A percentile compares a stretch with the other conserved stretches of the same genome.
Conservation (phyloP, 2,797 vertebrate species). For the Aselliscus stoliczkanus region DNA sequence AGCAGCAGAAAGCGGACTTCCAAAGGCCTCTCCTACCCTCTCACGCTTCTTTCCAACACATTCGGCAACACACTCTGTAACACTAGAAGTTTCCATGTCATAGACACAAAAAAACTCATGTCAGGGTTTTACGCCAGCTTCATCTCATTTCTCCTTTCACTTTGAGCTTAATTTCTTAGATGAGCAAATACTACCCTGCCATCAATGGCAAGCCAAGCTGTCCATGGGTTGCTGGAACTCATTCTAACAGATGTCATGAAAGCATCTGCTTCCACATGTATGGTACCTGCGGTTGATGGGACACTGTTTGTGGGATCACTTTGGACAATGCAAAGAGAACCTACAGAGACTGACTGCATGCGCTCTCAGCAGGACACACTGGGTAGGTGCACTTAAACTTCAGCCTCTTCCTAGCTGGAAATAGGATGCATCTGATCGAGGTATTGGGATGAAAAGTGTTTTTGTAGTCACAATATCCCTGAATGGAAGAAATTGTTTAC, state of each 20-base stretch:
- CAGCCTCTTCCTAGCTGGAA: neutral
- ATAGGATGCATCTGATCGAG: neutral
- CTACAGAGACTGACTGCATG: rapidly evolving
- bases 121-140: neutral
- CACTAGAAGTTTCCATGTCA: neutral
- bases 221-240: neutral
- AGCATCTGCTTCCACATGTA: neutral
- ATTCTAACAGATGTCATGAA: neutral
- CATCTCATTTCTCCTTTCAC: neutral
- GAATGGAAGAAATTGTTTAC: neutral
- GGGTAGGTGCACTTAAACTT: neutral
- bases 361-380: neutral
- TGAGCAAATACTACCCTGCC: neutral
- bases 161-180: constrained; percentile 20
- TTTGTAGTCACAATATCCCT: neutral
- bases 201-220: neutral
- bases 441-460: neutral
- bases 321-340: neutral
- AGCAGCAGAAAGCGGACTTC: neutral
- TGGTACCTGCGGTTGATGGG: neutral
- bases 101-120: neutral
- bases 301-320: neutral
- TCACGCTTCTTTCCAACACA: neutral
- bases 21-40: neutral
- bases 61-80: neutral